Percentiles rank a stretch among this genome's conserved stretches.
phyloP scores from a whole-genome alignment of 1,140 invertebrate genomes.

The Patella vulgata region DNA sequence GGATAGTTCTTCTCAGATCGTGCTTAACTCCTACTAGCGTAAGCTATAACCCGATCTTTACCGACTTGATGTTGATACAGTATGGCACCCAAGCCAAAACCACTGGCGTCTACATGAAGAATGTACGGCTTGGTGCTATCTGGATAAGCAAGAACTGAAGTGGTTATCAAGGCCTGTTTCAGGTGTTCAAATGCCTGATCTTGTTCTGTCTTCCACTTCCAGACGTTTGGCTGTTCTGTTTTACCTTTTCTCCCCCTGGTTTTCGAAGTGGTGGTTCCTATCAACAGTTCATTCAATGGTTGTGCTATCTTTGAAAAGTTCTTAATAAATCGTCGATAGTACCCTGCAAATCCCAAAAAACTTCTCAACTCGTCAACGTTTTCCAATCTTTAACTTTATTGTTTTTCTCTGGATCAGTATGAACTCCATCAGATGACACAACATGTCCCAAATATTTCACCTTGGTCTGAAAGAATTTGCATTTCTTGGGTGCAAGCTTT shows the following conservation, averaged over 20 bases:
- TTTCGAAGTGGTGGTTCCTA: too few relatives aligned
- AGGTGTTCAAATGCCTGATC: conserved; percentile 35
- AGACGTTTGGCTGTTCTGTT: conserved; percentile 1
- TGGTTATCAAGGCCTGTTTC: conserved; percentile 17
- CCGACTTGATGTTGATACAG: conserved; percentile 42
- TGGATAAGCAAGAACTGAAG: conserved; percentile 34
- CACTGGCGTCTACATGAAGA: conserved; percentile 43
- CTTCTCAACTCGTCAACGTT: conserved; percentile 49
- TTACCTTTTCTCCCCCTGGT: too few relatives aligned
- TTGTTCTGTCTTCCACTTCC: conserved; percentile 24
- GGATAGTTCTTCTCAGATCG: too few relatives aligned
- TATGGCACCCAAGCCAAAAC: conserved; percentile 39
- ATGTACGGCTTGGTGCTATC: conserved; percentile 29
- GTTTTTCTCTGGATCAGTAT: conserved; percentile 48
- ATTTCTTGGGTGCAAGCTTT: too few relatives aligned
- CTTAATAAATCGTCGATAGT: conserved; percentile 62
- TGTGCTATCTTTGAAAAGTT: conserved; percentile 41
- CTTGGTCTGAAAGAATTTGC: too few relatives aligned
- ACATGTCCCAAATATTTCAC: too few relatives aligned
- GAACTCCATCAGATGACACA: too few relatives aligned
- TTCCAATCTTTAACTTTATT: conserved; percentile 43
- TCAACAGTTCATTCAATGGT: conserved; percentile 37
- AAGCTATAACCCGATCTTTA: too few relatives aligned
- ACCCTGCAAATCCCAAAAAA: conserved; percentile 68
- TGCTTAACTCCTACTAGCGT: too few relatives aligned